These are phyloP conservation scores for Eupithecia vulgata DNA, from an alignment of 2,888 invertebrate genomes.

Conservation along the genomic window DNA sequence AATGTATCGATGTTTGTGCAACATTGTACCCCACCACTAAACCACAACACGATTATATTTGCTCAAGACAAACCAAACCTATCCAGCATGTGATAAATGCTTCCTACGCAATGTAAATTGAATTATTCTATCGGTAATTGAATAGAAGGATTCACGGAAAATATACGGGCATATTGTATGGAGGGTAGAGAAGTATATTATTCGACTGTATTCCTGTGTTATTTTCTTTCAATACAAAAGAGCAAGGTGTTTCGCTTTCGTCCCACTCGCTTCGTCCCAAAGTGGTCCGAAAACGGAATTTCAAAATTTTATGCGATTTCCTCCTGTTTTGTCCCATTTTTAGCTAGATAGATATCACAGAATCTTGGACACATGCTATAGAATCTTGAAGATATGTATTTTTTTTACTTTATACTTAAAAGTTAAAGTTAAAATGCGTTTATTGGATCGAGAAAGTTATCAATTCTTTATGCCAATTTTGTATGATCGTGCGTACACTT, in stretches of 20 bases:
- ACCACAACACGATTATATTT: constrained; percentile 41
- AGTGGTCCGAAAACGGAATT: too few relatives aligned
- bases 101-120: constrained; percentile 66
- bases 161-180: not conserved
- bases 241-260: not conserved
- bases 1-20: constrained; percentile 55
- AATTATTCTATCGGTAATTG: constrained; percentile 60
- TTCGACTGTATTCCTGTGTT: not conserved
- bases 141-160: constrained; percentile 42
- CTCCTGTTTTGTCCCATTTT: too few relatives aligned
- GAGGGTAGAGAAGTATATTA: not conserved
- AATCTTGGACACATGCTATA: not conserved
- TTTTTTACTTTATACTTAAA: not conserved
- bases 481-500: not conserved
- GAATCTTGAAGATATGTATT: not conserved
- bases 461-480: not conserved
- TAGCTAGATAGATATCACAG: too few relatives aligned
- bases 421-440: constrained; percentile 8
- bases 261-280: too few relatives aligned
- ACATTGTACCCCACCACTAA: constrained; percentile 32
- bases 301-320: too few relatives aligned
- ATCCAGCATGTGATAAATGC: constrained; percentile 58
- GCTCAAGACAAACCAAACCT: constrained; percentile 44
- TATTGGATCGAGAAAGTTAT: not conserved
- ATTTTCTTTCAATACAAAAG: not conserved